These are phyloP conservation scores for Drosophila kepulauana DNA, from an alignment of 1,140 invertebrate species.

Conservation along the genomic window DNA sequence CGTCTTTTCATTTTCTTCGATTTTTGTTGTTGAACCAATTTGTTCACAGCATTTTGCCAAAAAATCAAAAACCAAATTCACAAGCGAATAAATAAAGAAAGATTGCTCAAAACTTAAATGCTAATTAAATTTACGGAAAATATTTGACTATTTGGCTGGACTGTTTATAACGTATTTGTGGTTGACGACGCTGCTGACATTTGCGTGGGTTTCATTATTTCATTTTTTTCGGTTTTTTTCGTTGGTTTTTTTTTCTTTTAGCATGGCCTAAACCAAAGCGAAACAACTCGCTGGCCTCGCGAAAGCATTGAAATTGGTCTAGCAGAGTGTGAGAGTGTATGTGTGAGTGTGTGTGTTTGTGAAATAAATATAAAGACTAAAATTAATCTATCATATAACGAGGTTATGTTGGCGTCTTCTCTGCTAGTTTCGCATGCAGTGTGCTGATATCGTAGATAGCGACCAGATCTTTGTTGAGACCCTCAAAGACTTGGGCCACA, in stretches of 20 bases:
- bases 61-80: slow-evolving; percentile 48
- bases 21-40: slow-evolving; percentile 47
- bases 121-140: slow-evolving; percentile 74
- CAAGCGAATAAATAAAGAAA: slow-evolving; percentile 52
- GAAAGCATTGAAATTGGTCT: slow-evolving; percentile 55
- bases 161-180: slow-evolving; percentile 25
- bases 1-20: background rate
- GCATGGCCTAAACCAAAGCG: slow-evolving; percentile 23
- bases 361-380: slow-evolving; percentile 54
- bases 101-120: slow-evolving; percentile 72
- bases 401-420: slow-evolving; percentile 74
- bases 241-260: slow-evolving; percentile 7
- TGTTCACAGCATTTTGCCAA: slow-evolving; percentile 45
- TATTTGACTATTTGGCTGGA: slow-evolving; percentile 60
- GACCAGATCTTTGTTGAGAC: slow-evolving; percentile 89
- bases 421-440: slow-evolving; percentile 88
- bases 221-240: slow-evolving; percentile 1
- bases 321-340: slow-evolving; percentile 12
- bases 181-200: slow-evolving; percentile 14
- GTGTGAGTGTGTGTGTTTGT: slow-evolving; percentile 18
- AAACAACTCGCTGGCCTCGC: slow-evolving; percentile 63
- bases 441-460: slow-evolving; percentile 91
- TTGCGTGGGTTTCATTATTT: slow-evolving; percentile 54
- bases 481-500: slow-evolving; percentile 91
- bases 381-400: slow-evolving; percentile 55